Conservation (phyloP, 2,113 vertebrate genomes). For the Anthoscopus minutus region DNA sequence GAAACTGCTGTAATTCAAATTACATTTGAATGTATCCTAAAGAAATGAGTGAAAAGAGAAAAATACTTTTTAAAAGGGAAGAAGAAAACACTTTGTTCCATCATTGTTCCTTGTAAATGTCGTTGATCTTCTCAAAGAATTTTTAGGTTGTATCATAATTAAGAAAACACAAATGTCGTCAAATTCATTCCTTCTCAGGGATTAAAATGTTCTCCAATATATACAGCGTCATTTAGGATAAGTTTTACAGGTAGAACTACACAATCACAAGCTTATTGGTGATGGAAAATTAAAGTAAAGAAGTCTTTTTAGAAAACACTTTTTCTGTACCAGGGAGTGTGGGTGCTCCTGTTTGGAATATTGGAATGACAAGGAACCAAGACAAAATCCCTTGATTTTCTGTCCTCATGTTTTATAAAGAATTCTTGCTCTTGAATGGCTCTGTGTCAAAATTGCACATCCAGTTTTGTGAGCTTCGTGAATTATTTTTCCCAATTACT, state of each 20-base stretch:
- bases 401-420: not conserved
- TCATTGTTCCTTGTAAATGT: not conserved
- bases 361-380: not conserved
- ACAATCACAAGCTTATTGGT: not conserved
- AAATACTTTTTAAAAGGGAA: not conserved
- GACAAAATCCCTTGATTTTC: not conserved
- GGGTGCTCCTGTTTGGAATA: not conserved
- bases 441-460: not conserved
- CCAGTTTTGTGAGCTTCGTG: not conserved
- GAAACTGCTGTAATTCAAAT: not conserved
- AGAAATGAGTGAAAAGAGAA: not conserved
- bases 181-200: not conserved
- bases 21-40: not conserved
- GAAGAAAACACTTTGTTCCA: not conserved
- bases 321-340: not conserved
- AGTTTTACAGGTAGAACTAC: not conserved
- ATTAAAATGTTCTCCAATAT: not conserved
- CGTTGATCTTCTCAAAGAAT: not conserved
- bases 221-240: not conserved
- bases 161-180: not conserved
- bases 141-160: not conserved
- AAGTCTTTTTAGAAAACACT: not conserved
- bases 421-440: not conserved
- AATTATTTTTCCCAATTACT: not conserved
- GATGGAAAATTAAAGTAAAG: not conserved